Evolutionary conservation across 2,113 vertebrate species (phyloP).

Genomic region (Thymallus thymallus): DNA sequence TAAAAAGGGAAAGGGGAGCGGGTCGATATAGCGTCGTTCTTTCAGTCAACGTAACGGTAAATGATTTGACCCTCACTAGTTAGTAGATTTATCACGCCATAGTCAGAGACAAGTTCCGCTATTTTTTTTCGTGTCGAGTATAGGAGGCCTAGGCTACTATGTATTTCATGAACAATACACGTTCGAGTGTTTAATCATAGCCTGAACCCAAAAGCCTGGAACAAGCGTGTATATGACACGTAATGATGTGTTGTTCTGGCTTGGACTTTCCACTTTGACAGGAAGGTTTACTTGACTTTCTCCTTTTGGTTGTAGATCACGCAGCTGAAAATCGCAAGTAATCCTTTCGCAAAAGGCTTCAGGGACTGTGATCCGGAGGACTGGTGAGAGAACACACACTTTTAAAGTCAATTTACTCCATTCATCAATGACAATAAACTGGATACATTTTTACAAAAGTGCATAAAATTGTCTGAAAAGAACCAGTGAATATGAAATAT

Average conservation of each 20-base stretch:
- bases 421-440: background rate
- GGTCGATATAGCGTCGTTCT: background rate
- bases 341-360: conserved; percentile 98
- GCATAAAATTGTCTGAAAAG: background rate
- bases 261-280: background rate
- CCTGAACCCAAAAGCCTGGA: background rate
- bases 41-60: background rate
- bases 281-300: conserved; percentile 19
- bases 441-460: background rate
- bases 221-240: background rate
- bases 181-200: background rate
- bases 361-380: conserved; percentile 97
- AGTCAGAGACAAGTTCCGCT: no score
- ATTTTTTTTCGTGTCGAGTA: no score
- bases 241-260: background rate
- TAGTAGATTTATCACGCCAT: no score
- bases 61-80: background rate
- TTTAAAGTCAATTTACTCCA: background rate
- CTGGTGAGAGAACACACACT: conserved; percentile 80
- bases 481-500: background rate
- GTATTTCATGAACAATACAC: no score
- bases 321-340: conserved; percentile 97
- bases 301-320: conserved; percentile 82
- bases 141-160: no score
- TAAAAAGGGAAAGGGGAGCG: background rate